Evolutionary conservation across 2,113 vertebrate genomes (phyloP).

Genomic region (Procapra przewalskii): DNA sequence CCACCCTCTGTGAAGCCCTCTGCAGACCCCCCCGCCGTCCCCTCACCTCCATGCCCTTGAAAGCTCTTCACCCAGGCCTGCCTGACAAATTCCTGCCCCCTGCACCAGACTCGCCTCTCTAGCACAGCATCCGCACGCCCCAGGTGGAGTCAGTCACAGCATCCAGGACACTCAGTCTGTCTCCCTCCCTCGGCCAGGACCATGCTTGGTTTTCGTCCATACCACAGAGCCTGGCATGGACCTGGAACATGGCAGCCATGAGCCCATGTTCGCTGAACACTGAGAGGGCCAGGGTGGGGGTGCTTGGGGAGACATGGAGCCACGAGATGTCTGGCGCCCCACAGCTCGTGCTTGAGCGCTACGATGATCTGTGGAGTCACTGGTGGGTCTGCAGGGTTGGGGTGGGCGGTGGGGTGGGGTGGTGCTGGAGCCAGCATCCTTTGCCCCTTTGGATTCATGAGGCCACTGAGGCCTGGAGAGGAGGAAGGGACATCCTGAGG

Average conservation of each 20-base stretch:
- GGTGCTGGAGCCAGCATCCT: no score
- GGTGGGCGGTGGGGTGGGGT: neutral
- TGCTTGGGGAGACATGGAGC: neutral
- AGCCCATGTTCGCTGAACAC: neutral
- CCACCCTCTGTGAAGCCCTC: neutral
- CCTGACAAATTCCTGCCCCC: neutral
- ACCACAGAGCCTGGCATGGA: neutral
- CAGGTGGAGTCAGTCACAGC: neutral
- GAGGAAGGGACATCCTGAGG: no score
- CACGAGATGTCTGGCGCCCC: neutral
- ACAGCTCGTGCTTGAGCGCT: neutral
- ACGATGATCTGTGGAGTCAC: neutral
- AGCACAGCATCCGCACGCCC: accelerated
- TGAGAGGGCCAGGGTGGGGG: neutral
- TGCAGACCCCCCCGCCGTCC: accelerated
- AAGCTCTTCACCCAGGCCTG: neutral
- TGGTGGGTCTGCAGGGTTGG: neutral
- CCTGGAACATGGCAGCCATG: neutral
- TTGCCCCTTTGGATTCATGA: neutral
- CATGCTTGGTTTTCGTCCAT: neutral
- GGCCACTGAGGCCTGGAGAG: neutral
- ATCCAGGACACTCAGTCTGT: accelerated
- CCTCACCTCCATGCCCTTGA: neutral
- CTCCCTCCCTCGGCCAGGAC: neutral
- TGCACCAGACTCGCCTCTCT: neutral